A percentile compares a stretch with the other conserved stretches of the same genome.
phyloP scores from a whole-genome alignment of 2,113 vertebrate genomes.

The Pelvicachromis taeniatus region DNA sequence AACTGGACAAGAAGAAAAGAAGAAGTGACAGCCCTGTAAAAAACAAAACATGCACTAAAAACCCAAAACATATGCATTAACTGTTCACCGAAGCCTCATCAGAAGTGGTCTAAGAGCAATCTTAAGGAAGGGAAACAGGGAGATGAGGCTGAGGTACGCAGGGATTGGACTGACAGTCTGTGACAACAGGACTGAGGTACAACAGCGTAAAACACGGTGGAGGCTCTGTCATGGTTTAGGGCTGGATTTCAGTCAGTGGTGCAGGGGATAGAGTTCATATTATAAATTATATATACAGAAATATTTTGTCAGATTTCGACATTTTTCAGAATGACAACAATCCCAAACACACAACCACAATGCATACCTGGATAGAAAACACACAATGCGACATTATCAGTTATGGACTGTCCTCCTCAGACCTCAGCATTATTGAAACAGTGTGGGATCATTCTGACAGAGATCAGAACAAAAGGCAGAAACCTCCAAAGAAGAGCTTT shows the following conservation, averaged over 20 bases:
- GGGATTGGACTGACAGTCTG: not conserved
- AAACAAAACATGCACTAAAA: not conserved
- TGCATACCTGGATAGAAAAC: fast-evolving
- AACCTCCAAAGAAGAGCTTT: not conserved
- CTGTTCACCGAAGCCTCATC: not conserved
- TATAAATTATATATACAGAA: not conserved
- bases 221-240: not conserved
- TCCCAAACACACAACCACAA: not conserved
- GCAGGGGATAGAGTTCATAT: not conserved
- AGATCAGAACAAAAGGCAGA: not conserved
- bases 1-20: not conserved
- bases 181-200: not conserved
- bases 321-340: not conserved
- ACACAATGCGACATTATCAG: not conserved
- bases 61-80: fast-evolving
- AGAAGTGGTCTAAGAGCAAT: not conserved
- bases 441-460: not conserved
- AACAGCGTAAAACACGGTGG: not conserved
- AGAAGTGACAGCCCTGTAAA: not conserved
- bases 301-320: not conserved
- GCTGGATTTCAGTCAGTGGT: not conserved
- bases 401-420: not conserved
- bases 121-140: not conserved
- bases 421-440: not conserved
- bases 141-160: not conserved